Conservation (phyloP, 1,140 invertebrate genomes). For the Gonioctena quinquepunctata region DNA sequence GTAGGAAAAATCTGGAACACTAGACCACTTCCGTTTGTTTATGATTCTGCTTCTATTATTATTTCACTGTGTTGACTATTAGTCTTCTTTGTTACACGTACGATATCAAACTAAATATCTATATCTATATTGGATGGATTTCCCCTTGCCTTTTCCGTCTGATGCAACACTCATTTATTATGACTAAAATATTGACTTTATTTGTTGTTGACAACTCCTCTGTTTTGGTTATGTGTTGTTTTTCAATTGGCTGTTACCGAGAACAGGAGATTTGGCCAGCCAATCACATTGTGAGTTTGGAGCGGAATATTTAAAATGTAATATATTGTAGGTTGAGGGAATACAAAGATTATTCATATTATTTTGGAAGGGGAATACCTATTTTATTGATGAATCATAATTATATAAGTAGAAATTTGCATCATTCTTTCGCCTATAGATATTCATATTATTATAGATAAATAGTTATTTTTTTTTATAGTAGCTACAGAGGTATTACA, state of each 20-base stretch:
- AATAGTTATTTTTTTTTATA: too few relatives aligned
- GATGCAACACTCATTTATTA: neutral
- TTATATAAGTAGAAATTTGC: too few relatives aligned
- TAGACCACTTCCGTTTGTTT: neutral
- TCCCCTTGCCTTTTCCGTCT: neutral
- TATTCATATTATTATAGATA: too few relatives aligned
- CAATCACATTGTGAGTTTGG: neutral
- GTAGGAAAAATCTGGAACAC: too few relatives aligned
- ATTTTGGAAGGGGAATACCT: too few relatives aligned
- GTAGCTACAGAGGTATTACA: too few relatives aligned
- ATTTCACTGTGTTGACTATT: too few relatives aligned
- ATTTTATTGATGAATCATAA: too few relatives aligned
- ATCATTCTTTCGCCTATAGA: too few relatives aligned
- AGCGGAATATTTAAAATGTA: neutral
- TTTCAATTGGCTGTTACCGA: neutral
- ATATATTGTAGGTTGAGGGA: neutral
- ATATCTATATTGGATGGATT: too few relatives aligned
- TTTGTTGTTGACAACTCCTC: neutral
- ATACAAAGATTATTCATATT: neutral
- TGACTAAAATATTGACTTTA: constrained; percentile 6
- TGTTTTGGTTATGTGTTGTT: neutral
- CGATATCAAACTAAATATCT: neutral
- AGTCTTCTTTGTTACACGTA: too few relatives aligned
- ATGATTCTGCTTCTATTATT: too few relatives aligned
- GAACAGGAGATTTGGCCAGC: neutral